A percentile compares a stretch with the other conserved stretches of the same genome.
These are phyloP conservation scores for Amphimedon queenslandica DNA, from an alignment of 37 sponge, comb jelly and placozoan genomes.

Conservation along the genomic window DNA sequence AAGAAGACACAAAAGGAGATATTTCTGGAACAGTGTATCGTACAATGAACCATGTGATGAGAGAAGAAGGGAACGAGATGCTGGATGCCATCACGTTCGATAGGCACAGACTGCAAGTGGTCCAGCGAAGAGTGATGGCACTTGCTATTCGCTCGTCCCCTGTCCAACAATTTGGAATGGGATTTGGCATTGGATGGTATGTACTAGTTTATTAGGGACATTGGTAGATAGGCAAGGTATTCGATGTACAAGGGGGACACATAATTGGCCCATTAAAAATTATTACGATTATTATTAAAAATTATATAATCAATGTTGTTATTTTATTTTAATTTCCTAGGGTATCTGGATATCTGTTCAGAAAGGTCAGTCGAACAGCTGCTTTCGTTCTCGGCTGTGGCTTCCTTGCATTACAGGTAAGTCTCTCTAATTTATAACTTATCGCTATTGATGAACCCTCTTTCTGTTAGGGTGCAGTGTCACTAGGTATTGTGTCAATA, in stretches of 20 bases:
- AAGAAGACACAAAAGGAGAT: too few relatives aligned
- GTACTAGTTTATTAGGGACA: not conserved
- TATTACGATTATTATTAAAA: not conserved
- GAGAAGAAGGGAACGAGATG: not conserved
- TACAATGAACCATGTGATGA: not conserved
- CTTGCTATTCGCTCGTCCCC: slow-evolving; percentile 38
- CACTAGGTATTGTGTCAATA: slow-evolving; percentile 38
- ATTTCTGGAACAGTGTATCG: too few relatives aligned
- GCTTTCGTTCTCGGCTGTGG: slow-evolving; percentile 56
- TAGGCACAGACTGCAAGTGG: not conserved
- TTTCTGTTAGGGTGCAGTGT: slow-evolving; percentile 47
- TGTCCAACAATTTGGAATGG: slow-evolving; percentile 48
- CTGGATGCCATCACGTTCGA: not conserved
- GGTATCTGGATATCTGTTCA: slow-evolving; percentile 60
- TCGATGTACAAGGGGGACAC: not conserved
- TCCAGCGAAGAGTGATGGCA: not conserved
- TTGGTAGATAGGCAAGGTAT: too few relatives aligned
- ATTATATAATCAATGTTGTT: not conserved
- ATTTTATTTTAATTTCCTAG: slow-evolving; percentile 3
- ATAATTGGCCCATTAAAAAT: not conserved
- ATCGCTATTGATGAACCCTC: too few relatives aligned
- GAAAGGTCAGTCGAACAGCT: slow-evolving; percentile 55
- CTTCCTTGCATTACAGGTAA: slow-evolving; percentile 52
- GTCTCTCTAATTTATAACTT: too few relatives aligned
- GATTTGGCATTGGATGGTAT: slow-evolving; percentile 65